Percentiles rank a stretch among this genome's conserved stretches.
phyloP scores from a whole-genome alignment of 2,888 invertebrate genomes.

The Esperia sulphurella region DNA sequence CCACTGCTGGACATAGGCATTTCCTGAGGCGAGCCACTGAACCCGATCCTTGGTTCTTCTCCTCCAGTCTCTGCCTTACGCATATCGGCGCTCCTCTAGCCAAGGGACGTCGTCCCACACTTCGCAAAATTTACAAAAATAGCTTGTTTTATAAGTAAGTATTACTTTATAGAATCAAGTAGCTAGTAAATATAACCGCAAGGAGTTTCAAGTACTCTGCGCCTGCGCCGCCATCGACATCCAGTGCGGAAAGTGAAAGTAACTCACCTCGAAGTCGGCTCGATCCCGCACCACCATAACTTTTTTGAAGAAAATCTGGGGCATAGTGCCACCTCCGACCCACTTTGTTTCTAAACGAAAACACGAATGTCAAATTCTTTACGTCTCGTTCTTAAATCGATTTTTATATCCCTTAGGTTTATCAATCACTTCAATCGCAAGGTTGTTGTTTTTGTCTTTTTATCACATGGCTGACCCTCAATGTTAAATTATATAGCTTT shows the following conservation, averaged over 20 bases:
- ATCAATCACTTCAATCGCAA: background rate
- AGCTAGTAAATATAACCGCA: background rate
- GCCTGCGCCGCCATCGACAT: too few relatives aligned
- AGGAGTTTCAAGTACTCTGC: background rate
- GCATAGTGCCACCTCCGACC: slow-evolving; percentile 52
- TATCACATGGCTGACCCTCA: background rate
- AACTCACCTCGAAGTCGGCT: slow-evolving; percentile 66
- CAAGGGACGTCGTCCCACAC: too few relatives aligned
- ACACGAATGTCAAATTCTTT: slow-evolving; percentile 6
- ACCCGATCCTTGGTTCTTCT: too few relatives aligned
- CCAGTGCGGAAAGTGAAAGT: slow-evolving; percentile 65
- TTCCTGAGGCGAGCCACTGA: too few relatives aligned
- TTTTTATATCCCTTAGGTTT: too few relatives aligned
- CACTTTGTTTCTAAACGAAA: slow-evolving; percentile 14
- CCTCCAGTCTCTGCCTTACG: too few relatives aligned
- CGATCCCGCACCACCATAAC: slow-evolving; percentile 72
- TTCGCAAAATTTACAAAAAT: too few relatives aligned
- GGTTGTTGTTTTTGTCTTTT: background rate
- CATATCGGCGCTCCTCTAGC: too few relatives aligned
- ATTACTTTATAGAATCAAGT: too few relatives aligned
- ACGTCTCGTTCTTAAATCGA: slow-evolving; percentile 11
- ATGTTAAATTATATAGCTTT: too few relatives aligned
- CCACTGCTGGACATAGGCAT: too few relatives aligned
- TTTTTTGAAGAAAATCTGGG: slow-evolving; percentile 77
- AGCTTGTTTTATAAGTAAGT: too few relatives aligned